These are phyloP conservation scores for Heliconius hortense DNA, from an alignment of 2,888 invertebrate genomes.

Conservation along the genomic window DNA sequence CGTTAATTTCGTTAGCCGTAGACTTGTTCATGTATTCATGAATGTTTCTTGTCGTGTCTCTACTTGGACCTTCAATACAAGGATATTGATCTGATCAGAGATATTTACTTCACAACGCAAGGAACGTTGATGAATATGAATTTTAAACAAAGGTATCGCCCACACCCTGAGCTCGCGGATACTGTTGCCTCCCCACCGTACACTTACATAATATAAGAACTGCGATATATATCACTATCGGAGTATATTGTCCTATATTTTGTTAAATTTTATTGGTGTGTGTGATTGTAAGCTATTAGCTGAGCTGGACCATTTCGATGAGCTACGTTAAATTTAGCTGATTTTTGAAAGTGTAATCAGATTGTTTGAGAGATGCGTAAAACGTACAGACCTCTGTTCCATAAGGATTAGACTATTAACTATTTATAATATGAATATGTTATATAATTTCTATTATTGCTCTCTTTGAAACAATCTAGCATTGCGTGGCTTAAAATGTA, in stretches of 20 bases:
- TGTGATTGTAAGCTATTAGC: slow-evolving; percentile 71
- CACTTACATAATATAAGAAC: slow-evolving; percentile 71
- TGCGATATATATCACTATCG: slow-evolving; percentile 70
- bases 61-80: not conserved
- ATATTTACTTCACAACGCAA: not conserved
- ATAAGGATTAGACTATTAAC: not conserved
- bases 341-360: slow-evolving; percentile 21
- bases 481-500: slow-evolving; percentile 22
- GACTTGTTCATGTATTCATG: slow-evolving; percentile 33
- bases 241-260: slow-evolving; percentile 78
- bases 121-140: slow-evolving; percentile 18
- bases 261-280: slow-evolving; percentile 78
- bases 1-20: slow-evolving; percentile 46
- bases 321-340: slow-evolving; percentile 20
- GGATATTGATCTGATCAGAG: not conserved
- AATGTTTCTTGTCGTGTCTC: not conserved
- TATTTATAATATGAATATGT: not conserved
- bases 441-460: not conserved
- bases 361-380: slow-evolving; percentile 24
- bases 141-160: slow-evolving; percentile 45
- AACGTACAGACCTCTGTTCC: slow-evolving; percentile 5
- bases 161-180: slow-evolving; percentile 53
- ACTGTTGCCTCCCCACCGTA: slow-evolving; percentile 75
- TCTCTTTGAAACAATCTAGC: slow-evolving; percentile 25
- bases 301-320: slow-evolving; percentile 53